Conservation (phyloP, 2,888 invertebrate genomes). For the Drosophila helvetica region DNA sequence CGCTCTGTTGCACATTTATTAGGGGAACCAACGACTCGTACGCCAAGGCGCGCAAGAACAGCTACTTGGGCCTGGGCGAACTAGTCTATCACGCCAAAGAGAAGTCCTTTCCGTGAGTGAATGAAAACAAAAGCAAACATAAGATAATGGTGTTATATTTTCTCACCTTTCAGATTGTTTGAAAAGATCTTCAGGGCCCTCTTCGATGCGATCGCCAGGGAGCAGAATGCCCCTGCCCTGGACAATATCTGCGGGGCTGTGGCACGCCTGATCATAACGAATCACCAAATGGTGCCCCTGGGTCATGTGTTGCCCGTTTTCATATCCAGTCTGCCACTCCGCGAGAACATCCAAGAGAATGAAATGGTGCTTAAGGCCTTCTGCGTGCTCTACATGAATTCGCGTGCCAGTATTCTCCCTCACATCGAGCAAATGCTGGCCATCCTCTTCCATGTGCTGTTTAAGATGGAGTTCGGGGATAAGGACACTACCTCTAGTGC, state of each 20-base stretch:
- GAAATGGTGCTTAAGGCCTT: constrained; percentile 88
- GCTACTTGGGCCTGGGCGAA: constrained; percentile 90
- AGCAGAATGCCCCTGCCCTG: constrained; percentile 87
- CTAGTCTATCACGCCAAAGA: constrained; percentile 88
- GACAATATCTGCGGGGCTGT: constrained; percentile 92
- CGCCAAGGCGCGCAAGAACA: constrained; percentile 90
- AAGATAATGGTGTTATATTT: too few relatives aligned
- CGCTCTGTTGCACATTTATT: too few relatives aligned
- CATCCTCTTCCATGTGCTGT: too few relatives aligned
- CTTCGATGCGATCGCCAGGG: constrained; percentile 87
- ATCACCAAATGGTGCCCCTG: constrained; percentile 87
- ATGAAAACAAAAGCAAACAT: too few relatives aligned
- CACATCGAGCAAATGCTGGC: constrained; percentile 86
- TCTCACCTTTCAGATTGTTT: too few relatives aligned
- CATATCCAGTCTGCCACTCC: constrained; percentile 88
- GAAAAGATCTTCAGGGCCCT: constrained; percentile 87
- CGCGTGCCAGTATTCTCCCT: constrained; percentile 85
- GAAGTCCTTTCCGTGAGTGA: constrained; percentile 85
- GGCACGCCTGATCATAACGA: constrained; percentile 89
- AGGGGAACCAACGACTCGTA: constrained; percentile 86
- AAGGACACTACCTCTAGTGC: constrained; percentile 84
- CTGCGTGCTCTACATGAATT: constrained; percentile 86
- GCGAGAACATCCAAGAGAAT: constrained; percentile 90
- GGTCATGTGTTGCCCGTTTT: constrained; percentile 90
- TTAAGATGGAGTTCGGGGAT: too few relatives aligned